phyloP scores from a whole-genome alignment of 2,797 vertebrate species.

The Dallia pectoralis region DNA sequence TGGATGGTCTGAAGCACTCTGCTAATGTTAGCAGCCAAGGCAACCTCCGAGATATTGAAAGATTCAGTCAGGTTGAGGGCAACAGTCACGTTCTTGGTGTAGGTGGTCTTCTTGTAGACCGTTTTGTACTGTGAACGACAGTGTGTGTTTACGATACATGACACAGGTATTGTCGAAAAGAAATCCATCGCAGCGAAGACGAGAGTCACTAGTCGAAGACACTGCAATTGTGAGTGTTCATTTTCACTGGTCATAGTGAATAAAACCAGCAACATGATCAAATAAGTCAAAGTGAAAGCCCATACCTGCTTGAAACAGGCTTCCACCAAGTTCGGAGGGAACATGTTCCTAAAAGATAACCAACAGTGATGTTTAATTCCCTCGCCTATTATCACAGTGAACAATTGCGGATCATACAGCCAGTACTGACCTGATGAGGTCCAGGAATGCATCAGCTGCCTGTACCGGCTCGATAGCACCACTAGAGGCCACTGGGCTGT shows the following conservation, averaged over 20 bases:
- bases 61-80: constrained; percentile 67
- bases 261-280: neutral
- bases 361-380: neutral
- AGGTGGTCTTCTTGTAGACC: constrained; percentile 82
- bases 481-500: constrained; percentile 73
- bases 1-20: constrained; percentile 79
- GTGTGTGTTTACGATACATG: constrained; percentile 3
- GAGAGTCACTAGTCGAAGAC: neutral
- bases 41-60: constrained; percentile 68
- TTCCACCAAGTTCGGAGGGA: constrained; percentile 95
- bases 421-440: constrained; percentile 83
- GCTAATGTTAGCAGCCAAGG: constrained; percentile 76
- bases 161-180: neutral
- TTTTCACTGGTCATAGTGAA: neutral
- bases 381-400: neutral
- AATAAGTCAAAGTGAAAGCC: neutral
- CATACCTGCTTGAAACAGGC: constrained; percentile 98
- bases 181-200: too few species aligned
- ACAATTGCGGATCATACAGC: neutral
- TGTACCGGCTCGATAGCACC: constrained; percentile 86
- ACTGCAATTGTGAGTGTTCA: neutral
- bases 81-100: constrained; percentile 76
- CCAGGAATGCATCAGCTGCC: constrained; percentile 91
- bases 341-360: constrained; percentile 89
- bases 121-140: constrained; percentile 89